Conservation (phyloP, 2,888 invertebrate species). For the Ditylenchus weischeri region DNA sequence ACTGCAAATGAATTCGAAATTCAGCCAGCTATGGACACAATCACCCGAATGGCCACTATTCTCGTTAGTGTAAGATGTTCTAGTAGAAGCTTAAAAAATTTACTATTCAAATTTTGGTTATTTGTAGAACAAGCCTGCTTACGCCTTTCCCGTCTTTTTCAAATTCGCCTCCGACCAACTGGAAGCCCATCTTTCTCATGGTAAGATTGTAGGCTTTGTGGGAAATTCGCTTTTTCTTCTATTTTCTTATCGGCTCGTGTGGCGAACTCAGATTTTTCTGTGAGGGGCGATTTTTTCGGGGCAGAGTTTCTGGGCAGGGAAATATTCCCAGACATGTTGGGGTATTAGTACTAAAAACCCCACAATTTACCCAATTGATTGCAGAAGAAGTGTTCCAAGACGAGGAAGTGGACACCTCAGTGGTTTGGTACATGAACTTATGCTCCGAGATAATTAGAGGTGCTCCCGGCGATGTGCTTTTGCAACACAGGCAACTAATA, state of each 20-base stretch:
- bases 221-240: no score
- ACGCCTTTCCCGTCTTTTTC: constrained; percentile 50
- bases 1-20: no score
- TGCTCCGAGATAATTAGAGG: constrained; percentile 67
- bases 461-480: constrained; percentile 29
- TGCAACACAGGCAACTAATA: constrained; percentile 65
- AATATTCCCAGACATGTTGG: no score
- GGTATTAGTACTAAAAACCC: no score
- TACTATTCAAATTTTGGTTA: constrained; percentile 8
- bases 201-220: no score
- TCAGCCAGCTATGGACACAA: constrained; percentile 28
- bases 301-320: no score
- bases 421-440: constrained; percentile 54
- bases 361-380: constrained; percentile 29
- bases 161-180: constrained; percentile 41
- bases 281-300: no score
- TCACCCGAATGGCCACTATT: constrained; percentile 20
- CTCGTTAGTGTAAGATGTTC: constrained; percentile 9
- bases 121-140: constrained; percentile 35
- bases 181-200: constrained; percentile 13
- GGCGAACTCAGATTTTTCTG: background rate
- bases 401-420: constrained; percentile 49
- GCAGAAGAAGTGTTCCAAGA: constrained; percentile 40
- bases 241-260: background rate
- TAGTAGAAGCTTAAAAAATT: background rate